These are phyloP conservation scores for Agrotis ipsilon DNA, from an alignment of 2,888 invertebrate genomes.

Conservation along the genomic window DNA sequence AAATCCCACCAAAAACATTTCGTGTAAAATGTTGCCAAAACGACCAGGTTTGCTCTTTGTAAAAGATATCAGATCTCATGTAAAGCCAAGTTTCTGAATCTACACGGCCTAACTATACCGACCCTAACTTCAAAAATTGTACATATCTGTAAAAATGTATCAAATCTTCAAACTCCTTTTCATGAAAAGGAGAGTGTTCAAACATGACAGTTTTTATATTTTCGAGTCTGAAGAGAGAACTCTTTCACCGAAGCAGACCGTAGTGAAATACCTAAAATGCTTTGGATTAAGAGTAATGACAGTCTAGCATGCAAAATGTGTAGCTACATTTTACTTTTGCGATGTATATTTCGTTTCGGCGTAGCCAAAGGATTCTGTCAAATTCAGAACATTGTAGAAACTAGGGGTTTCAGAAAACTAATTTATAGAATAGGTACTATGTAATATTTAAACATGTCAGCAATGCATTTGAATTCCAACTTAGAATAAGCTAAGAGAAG, in stretches of 20 bases:
- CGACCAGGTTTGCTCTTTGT: too few relatives aligned
- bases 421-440: too few relatives aligned
- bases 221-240: background rate
- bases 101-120: too few relatives aligned
- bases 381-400: background rate
- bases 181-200: too few relatives aligned
- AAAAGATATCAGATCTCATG: too few relatives aligned
- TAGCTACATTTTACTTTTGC: constrained; percentile 27
- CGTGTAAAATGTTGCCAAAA: too few relatives aligned
- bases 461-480: background rate
- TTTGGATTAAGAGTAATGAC: constrained; percentile 28
- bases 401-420: background rate
- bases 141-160: too few relatives aligned
- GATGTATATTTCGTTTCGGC: constrained; percentile 10
- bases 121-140: too few relatives aligned
- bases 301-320: constrained; percentile 23
- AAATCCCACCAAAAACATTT: too few relatives aligned
- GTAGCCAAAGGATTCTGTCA: background rate
- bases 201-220: background rate
- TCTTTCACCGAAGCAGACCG: constrained; percentile 11
- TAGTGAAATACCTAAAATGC: background rate
- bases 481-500: background rate
- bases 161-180: too few relatives aligned
- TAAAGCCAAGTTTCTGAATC: too few relatives aligned
- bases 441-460: background rate